Percentiles rank a stretch among this genome's conserved stretches.
These are phyloP conservation scores for Bambusicola thoracicus DNA, from an alignment of 2,113 vertebrate species.

Conservation along the genomic window DNA sequence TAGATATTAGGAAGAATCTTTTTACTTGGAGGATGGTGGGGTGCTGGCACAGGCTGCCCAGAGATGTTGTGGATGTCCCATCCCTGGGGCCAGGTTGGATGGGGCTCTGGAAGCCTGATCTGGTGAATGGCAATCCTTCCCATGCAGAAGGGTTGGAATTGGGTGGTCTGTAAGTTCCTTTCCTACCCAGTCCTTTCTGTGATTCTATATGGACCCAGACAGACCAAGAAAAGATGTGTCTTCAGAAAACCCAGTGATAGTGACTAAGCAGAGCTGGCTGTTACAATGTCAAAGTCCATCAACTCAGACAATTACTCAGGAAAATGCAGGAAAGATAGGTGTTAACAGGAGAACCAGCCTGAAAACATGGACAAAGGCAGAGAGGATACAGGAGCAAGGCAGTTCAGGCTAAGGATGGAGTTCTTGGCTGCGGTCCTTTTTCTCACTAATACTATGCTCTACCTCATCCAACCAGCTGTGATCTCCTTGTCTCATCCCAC, in stretches of 20 bases:
- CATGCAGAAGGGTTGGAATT: too few species aligned
- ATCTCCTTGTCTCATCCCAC: accelerated
- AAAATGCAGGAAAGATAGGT: neutral
- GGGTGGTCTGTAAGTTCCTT: too few species aligned
- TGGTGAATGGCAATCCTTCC: neutral
- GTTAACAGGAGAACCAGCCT: neutral
- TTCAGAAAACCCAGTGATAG: neutral
- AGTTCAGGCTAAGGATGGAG: neutral
- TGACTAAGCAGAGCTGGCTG: neutral
- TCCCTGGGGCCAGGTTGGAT: neutral
- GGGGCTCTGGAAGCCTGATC: neutral
- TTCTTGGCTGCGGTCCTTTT: neutral
- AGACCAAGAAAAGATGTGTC: neutral
- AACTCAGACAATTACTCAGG: neutral
- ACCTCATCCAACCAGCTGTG: neutral
- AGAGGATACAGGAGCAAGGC: neutral
- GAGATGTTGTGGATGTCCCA: neutral
- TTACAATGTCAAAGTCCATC: neutral
- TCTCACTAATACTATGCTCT: neutral
- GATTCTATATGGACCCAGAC: neutral
- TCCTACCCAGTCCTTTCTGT: too few species aligned
- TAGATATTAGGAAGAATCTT: neutral
- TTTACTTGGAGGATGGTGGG: neutral
- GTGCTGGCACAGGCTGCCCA: neutral
- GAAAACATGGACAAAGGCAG: accelerated